These are phyloP conservation scores for Drosophila subsilvestris DNA, from an alignment of 2,888 invertebrate genomes.

Conservation along the genomic window DNA sequence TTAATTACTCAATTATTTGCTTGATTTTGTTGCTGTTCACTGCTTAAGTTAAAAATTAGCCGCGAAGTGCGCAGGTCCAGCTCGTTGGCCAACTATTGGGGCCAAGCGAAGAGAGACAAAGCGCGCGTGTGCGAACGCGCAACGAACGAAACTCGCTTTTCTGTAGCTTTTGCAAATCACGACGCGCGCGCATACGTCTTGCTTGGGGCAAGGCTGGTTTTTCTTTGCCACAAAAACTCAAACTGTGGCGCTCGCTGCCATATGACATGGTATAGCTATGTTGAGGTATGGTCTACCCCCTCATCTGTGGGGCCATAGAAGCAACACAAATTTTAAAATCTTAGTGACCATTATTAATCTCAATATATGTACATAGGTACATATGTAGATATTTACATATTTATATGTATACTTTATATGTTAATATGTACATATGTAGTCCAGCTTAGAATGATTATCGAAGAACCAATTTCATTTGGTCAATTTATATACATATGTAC, in stretches of 20 bases:
- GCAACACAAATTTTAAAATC: no score
- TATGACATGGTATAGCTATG: background rate
- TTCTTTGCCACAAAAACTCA: background rate
- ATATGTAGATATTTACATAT: no score
- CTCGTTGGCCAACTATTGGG: conserved; percentile 27
- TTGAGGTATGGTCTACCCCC: background rate
- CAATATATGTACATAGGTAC: no score
- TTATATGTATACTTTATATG: no score
- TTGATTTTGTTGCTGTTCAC: conserved; percentile 44
- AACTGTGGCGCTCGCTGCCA: background rate
- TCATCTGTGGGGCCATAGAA: background rate
- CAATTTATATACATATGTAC: no score
- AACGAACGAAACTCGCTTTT: conserved; percentile 62
- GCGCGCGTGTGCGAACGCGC: conserved; percentile 75
- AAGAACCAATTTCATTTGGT: no score
- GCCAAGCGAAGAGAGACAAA: conserved; percentile 22
- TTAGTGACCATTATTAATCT: no score
- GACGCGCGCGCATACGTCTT: conserved; percentile 1
- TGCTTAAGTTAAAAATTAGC: conserved; percentile 55
- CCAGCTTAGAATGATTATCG: no score
- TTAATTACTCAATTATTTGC: conserved; percentile 62
- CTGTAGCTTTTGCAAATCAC: background rate
- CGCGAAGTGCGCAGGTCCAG: conserved; percentile 51
- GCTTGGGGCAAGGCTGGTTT: background rate
- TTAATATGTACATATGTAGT: no score